Percentiles rank a stretch among this genome's conserved stretches.
phyloP scores from a whole-genome alignment of 2,888 invertebrate genomes.

The Synergus laeviventris region DNA sequence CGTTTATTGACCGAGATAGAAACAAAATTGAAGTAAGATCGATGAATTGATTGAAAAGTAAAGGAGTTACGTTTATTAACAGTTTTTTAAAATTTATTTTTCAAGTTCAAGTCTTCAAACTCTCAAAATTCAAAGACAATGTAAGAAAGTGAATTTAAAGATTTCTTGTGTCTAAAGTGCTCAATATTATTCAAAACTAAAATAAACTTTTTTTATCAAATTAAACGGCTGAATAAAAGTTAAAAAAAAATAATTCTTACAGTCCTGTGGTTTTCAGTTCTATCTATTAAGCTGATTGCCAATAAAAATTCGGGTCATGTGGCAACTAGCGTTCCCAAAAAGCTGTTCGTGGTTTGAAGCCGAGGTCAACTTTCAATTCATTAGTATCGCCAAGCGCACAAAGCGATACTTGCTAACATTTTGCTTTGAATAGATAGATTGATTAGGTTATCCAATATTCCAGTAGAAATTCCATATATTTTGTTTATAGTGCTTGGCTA shows the following conservation, averaged over 20 bases:
- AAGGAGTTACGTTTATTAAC: too few species aligned
- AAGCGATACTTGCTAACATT: constrained; percentile 34
- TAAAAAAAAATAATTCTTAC: neutral
- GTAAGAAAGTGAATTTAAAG: too few species aligned
- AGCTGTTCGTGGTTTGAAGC: constrained; percentile 32
- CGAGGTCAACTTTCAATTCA: constrained; percentile 34
- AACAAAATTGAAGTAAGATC: too few species aligned
- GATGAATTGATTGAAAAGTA: too few species aligned
- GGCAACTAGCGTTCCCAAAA: constrained; percentile 1
- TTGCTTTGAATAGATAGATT: constrained; percentile 35
- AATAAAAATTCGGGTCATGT: constrained; percentile 27
- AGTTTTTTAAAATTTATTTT: too few species aligned
- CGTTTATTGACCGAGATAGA: too few species aligned
- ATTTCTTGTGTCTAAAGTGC: too few species aligned
- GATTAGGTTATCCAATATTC: constrained; percentile 14
- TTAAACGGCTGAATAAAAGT: neutral
- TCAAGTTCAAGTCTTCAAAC: too few species aligned
- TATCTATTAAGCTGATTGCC: constrained; percentile 34
- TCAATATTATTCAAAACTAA: too few species aligned
- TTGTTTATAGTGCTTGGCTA: constrained; percentile 17
- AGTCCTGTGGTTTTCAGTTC: constrained; percentile 8
- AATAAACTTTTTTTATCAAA: too few species aligned
- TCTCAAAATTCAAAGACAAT: too few species aligned
- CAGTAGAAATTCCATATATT: constrained; percentile 33
- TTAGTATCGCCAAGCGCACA: constrained; percentile 30